Base-by-base conservation (phyloP, 2,797 vertebrate genomes). In the Gastrophryne carolinensis region DNA sequence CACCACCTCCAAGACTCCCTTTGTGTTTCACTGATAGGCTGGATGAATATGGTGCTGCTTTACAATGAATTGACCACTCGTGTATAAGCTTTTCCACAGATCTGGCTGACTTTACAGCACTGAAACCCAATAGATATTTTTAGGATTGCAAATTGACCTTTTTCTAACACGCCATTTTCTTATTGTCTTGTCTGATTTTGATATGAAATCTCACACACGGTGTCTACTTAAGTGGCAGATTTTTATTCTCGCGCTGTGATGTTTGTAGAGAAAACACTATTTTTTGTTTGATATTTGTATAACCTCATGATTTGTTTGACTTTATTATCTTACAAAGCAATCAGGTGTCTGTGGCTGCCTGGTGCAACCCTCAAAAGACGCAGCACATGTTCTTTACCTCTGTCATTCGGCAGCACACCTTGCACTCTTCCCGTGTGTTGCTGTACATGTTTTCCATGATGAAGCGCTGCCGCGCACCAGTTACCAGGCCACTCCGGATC, bases 51-150 rank as follows among this genome's bases (percentile, higher is more conserved):
- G 27, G 26, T 17, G 24, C 23, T 37, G 4, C n/a, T 54, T 6
- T 35, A 29, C 9, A 54, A 15, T 27, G 26, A 19, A 29, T 13
- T 5, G 13, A 3, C 10, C 2, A 52, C 30, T 10, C 9, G 17
- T 19, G 44, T 19, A 47, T 19, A 47, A 11, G 17, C 44, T 21
- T 47, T 47, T n/a, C n/a, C 44, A 21, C 2, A 47, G 1, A 47
- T n/a, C 5, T 47, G 17, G 21, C 17, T 21, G 17, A 47, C 44
- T 2, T 6, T 47, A 47, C 17, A 47, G 44, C n/a, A 47, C 9
- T n/a, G n/a, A n/a, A n/a, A n/a, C n/a, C n/a, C 47, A 73, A 73
- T 63, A 19, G 23, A 23, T 29, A 21, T 53, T 29, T 26, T 70
- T 10, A 47, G n/a, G n/a, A n/a, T n/a, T n/a, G n/a, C n/a, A n/a